Evolutionary conservation across 2,797 vertebrate species (phyloP).

Genomic region (Miichthys miiuy): DNA sequence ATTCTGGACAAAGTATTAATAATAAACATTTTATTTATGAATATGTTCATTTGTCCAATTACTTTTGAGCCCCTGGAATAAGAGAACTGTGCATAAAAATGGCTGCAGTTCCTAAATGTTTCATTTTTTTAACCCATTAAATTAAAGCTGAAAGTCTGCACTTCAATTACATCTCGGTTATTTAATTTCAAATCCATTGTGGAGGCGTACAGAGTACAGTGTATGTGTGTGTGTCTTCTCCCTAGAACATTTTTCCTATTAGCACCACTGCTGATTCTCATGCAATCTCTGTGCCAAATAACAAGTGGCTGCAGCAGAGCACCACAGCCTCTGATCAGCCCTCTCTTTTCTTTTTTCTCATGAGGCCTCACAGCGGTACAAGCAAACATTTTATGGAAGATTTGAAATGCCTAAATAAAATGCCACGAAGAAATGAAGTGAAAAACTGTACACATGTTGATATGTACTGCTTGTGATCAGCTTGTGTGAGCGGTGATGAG

Average conservation of each 20-base stretch:
- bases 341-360: not conserved
- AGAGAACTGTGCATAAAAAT: too few relatives aligned
- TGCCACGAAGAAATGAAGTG: not conserved
- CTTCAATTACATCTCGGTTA: too few relatives aligned
- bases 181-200: too few relatives aligned
- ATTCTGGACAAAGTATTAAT: too few relatives aligned
- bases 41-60: too few relatives aligned
- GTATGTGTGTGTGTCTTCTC: slow-evolving; percentile 2
- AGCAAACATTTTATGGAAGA: not conserved
- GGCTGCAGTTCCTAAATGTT: too few relatives aligned
- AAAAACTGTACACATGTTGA: not conserved
- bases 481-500: not conserved
- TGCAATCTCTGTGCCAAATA: slow-evolving; percentile 6
- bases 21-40: too few relatives aligned
- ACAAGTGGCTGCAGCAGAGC: slow-evolving; percentile 29
- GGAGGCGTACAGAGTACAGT: not conserved
- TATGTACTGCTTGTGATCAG: not conserved
- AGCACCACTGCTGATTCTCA: slow-evolving; percentile 12
- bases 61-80: too few relatives aligned
- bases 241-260: not conserved
- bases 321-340: slow-evolving; percentile 17
- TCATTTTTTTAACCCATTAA: too few relatives aligned
- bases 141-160: too few relatives aligned
- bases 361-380: not conserved
- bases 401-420: not conserved